Base-by-base conservation (phyloP, 2,797 vertebrate genomes). In the Sebastolobus altivelis region DNA sequence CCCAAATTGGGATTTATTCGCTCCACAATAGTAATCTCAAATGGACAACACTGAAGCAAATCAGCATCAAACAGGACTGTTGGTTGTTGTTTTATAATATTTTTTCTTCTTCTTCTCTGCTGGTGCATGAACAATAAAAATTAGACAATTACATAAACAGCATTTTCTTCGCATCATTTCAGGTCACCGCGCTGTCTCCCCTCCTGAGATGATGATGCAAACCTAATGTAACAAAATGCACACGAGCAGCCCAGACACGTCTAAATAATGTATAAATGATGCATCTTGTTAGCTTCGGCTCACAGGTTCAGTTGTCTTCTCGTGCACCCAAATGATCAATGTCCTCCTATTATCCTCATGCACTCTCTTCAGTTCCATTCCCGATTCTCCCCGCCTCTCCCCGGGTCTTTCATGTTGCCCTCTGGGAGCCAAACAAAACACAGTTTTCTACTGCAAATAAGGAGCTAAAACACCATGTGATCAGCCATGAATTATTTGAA, bases 401-500 rank as follows among this genome's bases (percentile, higher is more conserved):
- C 79, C 18, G 2, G 81, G 89, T 91, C 92, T 94, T 94, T 94
- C 91, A 94, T 94, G 89, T 93, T 92, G 88, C 91, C 91, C 93
- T 93, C 84, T 93, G 94, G 92, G 94, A 93, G 82, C 83, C 87
- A 92, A 95, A 89, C 88, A 94, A 94, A 92, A 92, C 90, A 91
- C 69, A 91, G 77, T 79, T 91, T 93, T 93, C 93, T 92, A 84
- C 93, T 90, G 92, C 87, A 92, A 95, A 94, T 88, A 91, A 87
- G 83, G 87, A 92, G 92, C 93, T 94, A 94, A 95, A 95, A 93
- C 93, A 93, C 90, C 94, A 94, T 85, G 92, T 93, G 94, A 95
- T 95, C 94, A 93, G 94, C 93, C 94, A 95, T 95, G 92, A 95
- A 95, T 94, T 95, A 93, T 93, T 95, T 95, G 89, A 90, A 84